A percentile compares a stretch with the other conserved stretches of the same genome.
Conservation (phyloP, 2,888 invertebrate genomes). For the Carpatolechia fugitivella region DNA sequence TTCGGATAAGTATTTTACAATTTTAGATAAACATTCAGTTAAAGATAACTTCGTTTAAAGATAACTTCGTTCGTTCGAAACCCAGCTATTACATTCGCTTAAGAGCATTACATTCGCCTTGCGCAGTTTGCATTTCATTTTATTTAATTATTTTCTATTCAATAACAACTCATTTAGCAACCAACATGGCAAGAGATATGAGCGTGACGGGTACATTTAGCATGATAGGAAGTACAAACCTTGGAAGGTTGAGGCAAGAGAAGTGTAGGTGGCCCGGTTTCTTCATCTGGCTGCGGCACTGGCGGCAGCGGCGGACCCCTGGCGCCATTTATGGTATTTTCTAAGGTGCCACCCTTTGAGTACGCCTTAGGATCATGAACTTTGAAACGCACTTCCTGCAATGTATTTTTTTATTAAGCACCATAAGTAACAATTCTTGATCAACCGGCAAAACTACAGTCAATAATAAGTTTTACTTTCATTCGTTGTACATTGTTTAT, state of each 20-base stretch:
- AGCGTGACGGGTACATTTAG: too few species aligned
- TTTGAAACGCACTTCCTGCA: constrained; percentile 95
- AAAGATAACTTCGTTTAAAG: neutral
- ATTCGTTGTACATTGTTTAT: too few species aligned
- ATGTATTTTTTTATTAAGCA: too few species aligned
- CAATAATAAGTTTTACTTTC: too few species aligned
- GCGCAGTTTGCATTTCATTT: neutral
- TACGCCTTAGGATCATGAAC: constrained; percentile 95
- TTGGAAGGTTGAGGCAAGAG: constrained; percentile 43
- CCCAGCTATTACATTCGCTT: too few species aligned
- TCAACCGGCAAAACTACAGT: too few species aligned
- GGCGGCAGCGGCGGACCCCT: constrained; percentile 67
- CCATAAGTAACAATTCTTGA: too few species aligned
- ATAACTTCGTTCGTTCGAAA: too few species aligned
- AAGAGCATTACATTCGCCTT: constrained; percentile 4
- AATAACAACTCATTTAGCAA: too few species aligned
- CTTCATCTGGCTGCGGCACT: constrained; percentile 60
- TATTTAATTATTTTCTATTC: neutral
- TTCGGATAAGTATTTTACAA: constrained; percentile 30
- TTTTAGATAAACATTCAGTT: neutral
- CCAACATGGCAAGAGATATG: too few species aligned
- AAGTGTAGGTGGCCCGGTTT: constrained; percentile 84
- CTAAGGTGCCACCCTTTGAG: constrained; percentile 92
- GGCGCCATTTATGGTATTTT: constrained; percentile 92
- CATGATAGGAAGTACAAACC: too few species aligned